Percentiles rank a stretch among this genome's conserved stretches.
Conservation (phyloP, 2,797 vertebrate species). For the Phaenicophaeus curvirostris region DNA sequence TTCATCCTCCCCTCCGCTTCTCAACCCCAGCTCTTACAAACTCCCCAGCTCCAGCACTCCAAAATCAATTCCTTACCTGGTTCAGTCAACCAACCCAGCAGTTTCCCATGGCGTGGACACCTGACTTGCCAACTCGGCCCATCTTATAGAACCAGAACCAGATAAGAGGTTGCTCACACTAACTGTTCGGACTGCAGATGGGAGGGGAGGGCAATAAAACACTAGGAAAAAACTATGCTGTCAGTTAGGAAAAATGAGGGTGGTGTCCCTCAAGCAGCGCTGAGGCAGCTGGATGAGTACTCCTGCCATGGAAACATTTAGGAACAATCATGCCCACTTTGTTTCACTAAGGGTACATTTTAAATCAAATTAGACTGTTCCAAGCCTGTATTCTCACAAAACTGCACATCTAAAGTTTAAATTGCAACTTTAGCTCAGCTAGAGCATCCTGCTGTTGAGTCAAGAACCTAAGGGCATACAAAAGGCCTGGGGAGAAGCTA, state of each 20-base stretch:
- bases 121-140: not conserved
- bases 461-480: not conserved
- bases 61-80: not conserved
- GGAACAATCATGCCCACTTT: not conserved
- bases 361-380: not conserved
- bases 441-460: not conserved
- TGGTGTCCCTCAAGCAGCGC: not conserved
- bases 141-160: not conserved
- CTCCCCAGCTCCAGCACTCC: not conserved
- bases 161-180: not conserved
- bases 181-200: not conserved
- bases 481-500: not conserved
- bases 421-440: not conserved
- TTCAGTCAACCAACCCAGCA: not conserved
- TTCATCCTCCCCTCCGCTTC: not conserved
- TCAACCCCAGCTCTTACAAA: not conserved
- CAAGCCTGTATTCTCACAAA: not conserved
- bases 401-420: rapidly evolving
- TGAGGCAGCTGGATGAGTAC: not conserved
- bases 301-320: not conserved
- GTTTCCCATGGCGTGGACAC: not conserved
- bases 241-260: not conserved
- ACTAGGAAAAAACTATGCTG: not conserved
- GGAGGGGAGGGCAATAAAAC: not conserved
- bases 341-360: not conserved